Evolutionary conservation across 1,140 invertebrate species (phyloP).

Genomic region (Hestina assimilis): DNA sequence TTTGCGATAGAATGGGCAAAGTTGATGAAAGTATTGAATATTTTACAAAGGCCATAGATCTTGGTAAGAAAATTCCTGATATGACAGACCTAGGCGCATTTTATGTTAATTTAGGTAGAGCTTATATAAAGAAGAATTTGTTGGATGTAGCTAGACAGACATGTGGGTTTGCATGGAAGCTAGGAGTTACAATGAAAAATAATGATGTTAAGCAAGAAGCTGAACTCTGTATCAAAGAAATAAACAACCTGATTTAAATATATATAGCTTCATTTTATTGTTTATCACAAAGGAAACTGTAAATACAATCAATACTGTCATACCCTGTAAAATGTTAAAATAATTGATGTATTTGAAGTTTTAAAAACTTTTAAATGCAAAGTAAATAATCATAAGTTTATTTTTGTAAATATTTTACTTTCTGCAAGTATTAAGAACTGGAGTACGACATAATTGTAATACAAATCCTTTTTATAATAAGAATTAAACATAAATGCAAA

Average conservation of each 20-base stretch:
- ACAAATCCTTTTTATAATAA: constrained; percentile 1
- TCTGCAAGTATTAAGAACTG: too few species aligned
- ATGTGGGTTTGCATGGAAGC: constrained; percentile 84
- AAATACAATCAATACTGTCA: constrained; percentile 5
- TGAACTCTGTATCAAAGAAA: constrained; percentile 83
- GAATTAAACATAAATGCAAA: not conserved
- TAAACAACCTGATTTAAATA: constrained; percentile 62
- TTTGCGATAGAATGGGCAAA: constrained; percentile 83
- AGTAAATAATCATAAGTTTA: not conserved
- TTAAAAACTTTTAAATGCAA: not conserved
- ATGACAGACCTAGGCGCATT: constrained; percentile 85
- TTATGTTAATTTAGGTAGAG: constrained; percentile 90
- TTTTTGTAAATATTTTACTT: too few species aligned
- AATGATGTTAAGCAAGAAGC: constrained; percentile 83
- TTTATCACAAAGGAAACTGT: constrained; percentile 7
- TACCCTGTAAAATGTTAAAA: constrained; percentile 10
- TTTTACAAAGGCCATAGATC: constrained; percentile 84
- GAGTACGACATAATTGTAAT: too few species aligned
- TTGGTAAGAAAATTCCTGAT: constrained; percentile 81
- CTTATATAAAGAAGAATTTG: constrained; percentile 86
- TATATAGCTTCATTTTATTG: constrained; percentile 30
- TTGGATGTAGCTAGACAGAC: constrained; percentile 83
- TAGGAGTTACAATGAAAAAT: constrained; percentile 83
- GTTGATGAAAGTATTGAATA: constrained; percentile 84
- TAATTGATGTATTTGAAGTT: not conserved